Evolutionary conservation across 2,888 invertebrate genomes (phyloP).

Genomic region (Teleiodes luculella): DNA sequence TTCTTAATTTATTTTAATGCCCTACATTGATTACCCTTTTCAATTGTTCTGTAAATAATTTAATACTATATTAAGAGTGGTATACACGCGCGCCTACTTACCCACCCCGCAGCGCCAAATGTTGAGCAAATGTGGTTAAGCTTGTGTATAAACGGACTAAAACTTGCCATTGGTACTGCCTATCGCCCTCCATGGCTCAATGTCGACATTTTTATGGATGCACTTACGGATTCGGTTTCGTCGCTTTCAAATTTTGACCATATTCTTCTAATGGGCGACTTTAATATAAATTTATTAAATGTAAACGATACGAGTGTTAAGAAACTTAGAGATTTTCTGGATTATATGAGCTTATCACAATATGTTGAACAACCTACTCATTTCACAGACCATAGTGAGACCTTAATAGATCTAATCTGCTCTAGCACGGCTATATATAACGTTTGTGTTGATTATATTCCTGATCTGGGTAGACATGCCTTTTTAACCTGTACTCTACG

Average conservation of each 20-base stretch:
- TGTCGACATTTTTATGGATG: neutral
- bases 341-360: neutral
- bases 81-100: neutral
- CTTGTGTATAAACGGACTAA: neutral
- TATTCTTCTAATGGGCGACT: neutral
- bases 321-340: neutral
- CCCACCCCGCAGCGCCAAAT: neutral
- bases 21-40: too few relatives aligned
- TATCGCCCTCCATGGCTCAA: too few relatives aligned
- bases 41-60: too few relatives aligned
- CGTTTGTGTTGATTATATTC: neutral
- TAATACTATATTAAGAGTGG: neutral
- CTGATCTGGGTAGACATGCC: neutral
- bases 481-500: neutral
- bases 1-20: too few relatives aligned
- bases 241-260: neutral
- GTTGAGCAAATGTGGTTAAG: conserved; percentile 2
- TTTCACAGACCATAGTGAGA: neutral
- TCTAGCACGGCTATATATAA: neutral
- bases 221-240: neutral
- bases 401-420: neutral
- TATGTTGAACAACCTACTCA: neutral
- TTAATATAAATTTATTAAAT: neutral
- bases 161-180: neutral
- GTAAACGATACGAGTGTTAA: neutral